Conservation (phyloP, 2,797 vertebrate species). For the Orientallactaga sibirica region DNA sequence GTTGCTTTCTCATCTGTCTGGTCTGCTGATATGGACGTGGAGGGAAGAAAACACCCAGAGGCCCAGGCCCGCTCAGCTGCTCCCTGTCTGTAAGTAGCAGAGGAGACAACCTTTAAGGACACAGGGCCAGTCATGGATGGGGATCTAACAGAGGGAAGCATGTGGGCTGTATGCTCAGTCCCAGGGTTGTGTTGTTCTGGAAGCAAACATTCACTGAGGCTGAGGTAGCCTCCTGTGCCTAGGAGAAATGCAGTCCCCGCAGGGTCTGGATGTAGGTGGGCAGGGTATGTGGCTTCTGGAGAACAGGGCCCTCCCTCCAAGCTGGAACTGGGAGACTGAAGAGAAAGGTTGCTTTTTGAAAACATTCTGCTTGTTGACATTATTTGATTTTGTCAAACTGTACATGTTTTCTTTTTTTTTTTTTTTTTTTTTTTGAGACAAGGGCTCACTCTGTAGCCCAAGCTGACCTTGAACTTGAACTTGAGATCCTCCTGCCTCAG, state of each 20-base stretch:
- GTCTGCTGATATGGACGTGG: background rate
- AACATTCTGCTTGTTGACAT: background rate
- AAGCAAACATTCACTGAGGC: background rate
- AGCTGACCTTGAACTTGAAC: background rate
- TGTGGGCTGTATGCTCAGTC: background rate
- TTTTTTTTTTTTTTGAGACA: background rate
- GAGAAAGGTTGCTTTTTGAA: background rate
- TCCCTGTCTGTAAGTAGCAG: background rate
- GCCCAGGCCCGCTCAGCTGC: background rate
- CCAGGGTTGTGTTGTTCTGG: background rate
- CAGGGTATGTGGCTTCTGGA: background rate
- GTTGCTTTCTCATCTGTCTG: background rate
- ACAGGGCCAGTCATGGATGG: fast-evolving
- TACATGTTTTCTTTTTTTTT: no score
- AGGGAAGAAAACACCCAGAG: background rate
- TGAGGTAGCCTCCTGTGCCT: background rate
- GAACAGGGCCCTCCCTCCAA: background rate
- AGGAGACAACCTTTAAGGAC: background rate
- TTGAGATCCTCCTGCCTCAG: background rate
- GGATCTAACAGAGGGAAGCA: background rate
- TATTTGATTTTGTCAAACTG: background rate
- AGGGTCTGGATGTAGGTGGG: background rate
- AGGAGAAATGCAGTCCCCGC: background rate
- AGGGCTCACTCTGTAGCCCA: no score
- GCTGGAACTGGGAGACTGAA: background rate